Percentiles rank a stretch among this genome's conserved stretches.
phyloP scores from a whole-genome alignment of 2,888 invertebrate species.

The Metacarcinus magister region DNA sequence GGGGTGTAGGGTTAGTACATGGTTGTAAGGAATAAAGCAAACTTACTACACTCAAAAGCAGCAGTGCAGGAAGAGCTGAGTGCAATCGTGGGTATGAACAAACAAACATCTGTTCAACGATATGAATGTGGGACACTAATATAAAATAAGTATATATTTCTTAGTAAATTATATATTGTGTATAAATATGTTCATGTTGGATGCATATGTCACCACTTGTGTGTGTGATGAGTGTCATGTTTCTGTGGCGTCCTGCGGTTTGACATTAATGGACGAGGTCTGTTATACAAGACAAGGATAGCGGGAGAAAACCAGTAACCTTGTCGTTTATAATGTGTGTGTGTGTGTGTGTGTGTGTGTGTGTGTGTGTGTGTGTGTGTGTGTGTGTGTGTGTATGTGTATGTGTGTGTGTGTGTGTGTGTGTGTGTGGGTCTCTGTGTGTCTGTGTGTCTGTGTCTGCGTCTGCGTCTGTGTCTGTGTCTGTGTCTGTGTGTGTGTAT shows the following conservation, averaged over 20 bases:
- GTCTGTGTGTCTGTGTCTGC: not conserved
- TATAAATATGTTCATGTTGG: too few species aligned
- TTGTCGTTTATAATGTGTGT: not conserved
- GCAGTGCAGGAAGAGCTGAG: too few species aligned
- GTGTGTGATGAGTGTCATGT: too few species aligned
- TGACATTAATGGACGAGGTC: not conserved
- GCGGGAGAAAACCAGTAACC: not conserved
- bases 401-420: not conserved
- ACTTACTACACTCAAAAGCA: too few species aligned
- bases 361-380: conserved; percentile 32
- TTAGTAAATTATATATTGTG: too few species aligned
- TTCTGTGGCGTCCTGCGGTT: not conserved
- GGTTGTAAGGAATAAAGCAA: too few species aligned
- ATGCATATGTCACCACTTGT: too few species aligned
- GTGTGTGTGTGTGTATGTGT: not conserved
- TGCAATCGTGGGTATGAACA: too few species aligned
- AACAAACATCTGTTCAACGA: too few species aligned
- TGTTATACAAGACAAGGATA: not conserved
- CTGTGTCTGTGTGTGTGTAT: not conserved
- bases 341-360: conserved; percentile 27
- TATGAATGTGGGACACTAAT: too few species aligned
- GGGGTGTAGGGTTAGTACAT: too few species aligned
- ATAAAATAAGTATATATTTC: too few species aligned
- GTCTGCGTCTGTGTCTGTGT: not conserved
- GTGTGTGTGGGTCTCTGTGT: not conserved